Evolutionary conservation across 2,113 vertebrate genomes (phyloP), one percentile per base, ranked within the genome.

Genomic region (Noturus placidus): DNA sequence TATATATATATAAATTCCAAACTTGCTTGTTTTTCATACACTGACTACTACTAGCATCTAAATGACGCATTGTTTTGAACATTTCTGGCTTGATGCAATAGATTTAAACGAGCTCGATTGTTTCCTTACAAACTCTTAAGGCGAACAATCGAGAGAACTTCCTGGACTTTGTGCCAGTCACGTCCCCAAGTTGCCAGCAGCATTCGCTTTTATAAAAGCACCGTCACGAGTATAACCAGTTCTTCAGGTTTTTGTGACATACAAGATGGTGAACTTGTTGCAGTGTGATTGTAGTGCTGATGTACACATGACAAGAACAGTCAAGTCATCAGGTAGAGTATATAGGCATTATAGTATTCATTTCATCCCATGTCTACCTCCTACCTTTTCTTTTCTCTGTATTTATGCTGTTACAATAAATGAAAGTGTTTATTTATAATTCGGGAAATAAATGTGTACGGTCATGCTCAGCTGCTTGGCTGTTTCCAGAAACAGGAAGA

Each of bases 141-240:
- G n/a, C 1, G 5, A 27, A 86, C n/a, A 80, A 74, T 61, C 19
- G 35, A 61, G 42, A 70, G 33, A 67, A 87, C n/a, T 65, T 88
- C 59, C 54, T 67, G 46, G 17, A 74, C 19, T 33, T 52, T 85
- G 38, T 38, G 30, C 50, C 30, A 25, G 65, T 35, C 9, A 27
- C 82, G 59, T 42, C 84, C 30, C 65, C 14, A 19, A 20, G 46
- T n/a, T 19, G 35, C 6, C 70, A 22, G 84, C 84, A 87, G 74
- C 86, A 90, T 74, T 20, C 10, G 19, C 2, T 6, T 6, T 57
- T 52, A 72, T 35, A 80, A 63, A 74, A 85, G 83, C 80, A 76
- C 20, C 27, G 30, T 14, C 83, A 83, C 65, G 87, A 86, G 86
- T 85, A 15, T 59, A 89, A 91, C 92, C 79, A 87, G 91, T 90